These are phyloP conservation scores for Sparidentex hasta DNA, from an alignment of 2,797 vertebrate species.

Conservation along the genomic window DNA sequence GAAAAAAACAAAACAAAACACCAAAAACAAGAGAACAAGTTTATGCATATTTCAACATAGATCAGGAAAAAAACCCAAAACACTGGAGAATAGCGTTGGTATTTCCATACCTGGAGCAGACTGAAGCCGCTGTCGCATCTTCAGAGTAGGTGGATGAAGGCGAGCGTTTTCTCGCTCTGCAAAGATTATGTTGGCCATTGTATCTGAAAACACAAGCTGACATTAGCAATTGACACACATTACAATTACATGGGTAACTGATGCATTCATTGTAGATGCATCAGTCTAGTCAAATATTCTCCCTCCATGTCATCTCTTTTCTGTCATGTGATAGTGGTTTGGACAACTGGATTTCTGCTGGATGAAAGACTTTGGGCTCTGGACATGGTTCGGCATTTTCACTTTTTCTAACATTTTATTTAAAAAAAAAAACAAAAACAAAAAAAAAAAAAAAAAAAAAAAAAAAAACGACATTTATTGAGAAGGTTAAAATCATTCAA, in stretches of 20 bases:
- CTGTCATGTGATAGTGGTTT: too few relatives aligned
- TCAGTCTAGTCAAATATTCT: background rate
- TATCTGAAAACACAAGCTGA: conserved; percentile 47
- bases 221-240: background rate
- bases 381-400: too few relatives aligned
- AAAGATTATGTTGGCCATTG: conserved; percentile 71
- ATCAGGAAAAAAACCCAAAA: background rate
- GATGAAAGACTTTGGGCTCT: too few relatives aligned
- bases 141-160: conserved; percentile 57
- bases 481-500: too few relatives aligned
- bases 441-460: too few relatives aligned
- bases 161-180: conserved; percentile 71
- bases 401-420: background rate
- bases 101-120: conserved; percentile 75
- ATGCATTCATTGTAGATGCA: background rate
- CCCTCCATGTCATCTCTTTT: too few relatives aligned
- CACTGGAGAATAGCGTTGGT: background rate
- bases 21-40: background rate
- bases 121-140: conserved; percentile 70
- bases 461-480: background rate
- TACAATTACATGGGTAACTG: background rate
- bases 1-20: background rate
- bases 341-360: too few relatives aligned
- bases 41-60: background rate
- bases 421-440: too few relatives aligned